Evolutionary conservation across 2,113 vertebrate species (phyloP).

Genomic region (Miniopterus natalensis): DNA sequence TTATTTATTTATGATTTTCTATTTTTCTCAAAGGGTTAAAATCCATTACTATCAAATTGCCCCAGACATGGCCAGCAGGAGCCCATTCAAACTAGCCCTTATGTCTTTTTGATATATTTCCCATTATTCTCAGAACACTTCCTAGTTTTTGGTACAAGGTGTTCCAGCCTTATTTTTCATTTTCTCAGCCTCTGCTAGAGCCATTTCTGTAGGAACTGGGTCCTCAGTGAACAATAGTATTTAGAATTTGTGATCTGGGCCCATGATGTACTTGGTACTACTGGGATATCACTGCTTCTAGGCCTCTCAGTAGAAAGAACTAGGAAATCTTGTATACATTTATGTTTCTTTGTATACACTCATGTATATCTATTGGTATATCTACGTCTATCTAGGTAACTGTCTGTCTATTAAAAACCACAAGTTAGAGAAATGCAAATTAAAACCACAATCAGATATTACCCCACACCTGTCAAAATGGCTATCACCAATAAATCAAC

Average conservation of each 20-base stretch:
- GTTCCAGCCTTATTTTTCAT: not conserved
- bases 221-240: not conserved
- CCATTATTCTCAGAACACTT: not conserved
- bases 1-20: not conserved
- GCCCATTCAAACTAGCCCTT: not conserved
- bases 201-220: not conserved
- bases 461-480: not conserved
- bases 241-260: not conserved
- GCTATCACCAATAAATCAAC: not conserved
- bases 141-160: conserved; percentile 2
- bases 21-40: conserved; percentile 12
- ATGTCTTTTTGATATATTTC: not conserved
- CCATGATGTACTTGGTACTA: not conserved
- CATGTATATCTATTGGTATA: not conserved
- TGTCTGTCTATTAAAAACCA: not conserved
- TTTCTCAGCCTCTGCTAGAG: not conserved
- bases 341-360: not conserved
- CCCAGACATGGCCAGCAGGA: not conserved
- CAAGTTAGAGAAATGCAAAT: not conserved
- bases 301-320: not conserved
- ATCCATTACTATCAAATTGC: not conserved
- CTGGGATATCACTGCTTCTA: not conserved
- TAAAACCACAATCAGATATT: not conserved
- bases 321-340: not conserved
- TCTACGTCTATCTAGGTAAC: not conserved